These are phyloP conservation scores for Drosophila dunni DNA, from an alignment of 1,140 invertebrate species.

Conservation along the genomic window DNA sequence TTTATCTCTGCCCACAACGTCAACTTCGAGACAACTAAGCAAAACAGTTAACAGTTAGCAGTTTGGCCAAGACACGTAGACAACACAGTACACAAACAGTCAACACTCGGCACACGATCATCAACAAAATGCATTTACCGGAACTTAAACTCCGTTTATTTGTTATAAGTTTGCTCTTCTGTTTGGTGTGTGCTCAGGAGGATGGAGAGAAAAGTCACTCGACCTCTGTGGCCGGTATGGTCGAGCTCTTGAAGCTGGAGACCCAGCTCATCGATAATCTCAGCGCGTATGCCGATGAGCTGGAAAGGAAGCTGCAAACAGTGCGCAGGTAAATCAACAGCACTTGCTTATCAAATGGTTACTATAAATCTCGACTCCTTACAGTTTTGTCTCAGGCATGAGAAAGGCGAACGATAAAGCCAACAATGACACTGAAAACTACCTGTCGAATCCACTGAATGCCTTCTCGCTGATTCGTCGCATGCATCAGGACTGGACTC, in stretches of 20 bases:
- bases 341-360: not conserved
- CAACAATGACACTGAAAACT: constrained; percentile 88
- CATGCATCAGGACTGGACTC: constrained; percentile 69
- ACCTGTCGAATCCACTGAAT: constrained; percentile 73
- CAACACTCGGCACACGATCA: not conserved
- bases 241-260: constrained; percentile 94
- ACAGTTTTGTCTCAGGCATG: constrained; percentile 43
- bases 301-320: constrained; percentile 57
- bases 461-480: constrained; percentile 68
- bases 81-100: constrained; percentile 20
- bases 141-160: constrained; percentile 26
- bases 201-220: constrained; percentile 61
- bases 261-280: constrained; percentile 92
- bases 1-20: constrained; percentile 60
- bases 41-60: constrained; percentile 41
- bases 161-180: not conserved
- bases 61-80: constrained; percentile 45
- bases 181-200: constrained; percentile 5
- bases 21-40: constrained; percentile 39
- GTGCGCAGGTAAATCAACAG: constrained; percentile 54
- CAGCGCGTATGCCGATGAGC: constrained; percentile 89
- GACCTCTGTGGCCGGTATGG: constrained; percentile 95
- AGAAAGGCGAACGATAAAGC: constrained; percentile 90
- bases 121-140: constrained; percentile 33
- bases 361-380: not conserved